phyloP scores from a whole-genome alignment of 37 sponge, comb jelly and placozoan species.

The Axinella damicornis region DNA sequence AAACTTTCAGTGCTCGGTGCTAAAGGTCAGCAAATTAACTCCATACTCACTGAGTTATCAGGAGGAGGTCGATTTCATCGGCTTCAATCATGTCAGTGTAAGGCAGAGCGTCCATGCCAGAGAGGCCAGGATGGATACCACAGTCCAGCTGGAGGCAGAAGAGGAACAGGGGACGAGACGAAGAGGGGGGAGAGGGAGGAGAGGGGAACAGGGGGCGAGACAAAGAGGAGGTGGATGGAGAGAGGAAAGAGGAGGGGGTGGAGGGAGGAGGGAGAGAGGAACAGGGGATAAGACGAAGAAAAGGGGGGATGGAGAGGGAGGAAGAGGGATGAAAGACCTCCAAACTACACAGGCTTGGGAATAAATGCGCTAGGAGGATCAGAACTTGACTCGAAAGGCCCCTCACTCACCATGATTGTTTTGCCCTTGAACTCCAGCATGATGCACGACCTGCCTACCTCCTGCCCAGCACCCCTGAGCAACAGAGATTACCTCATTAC shows the following conservation, averaged over 20 bases:
- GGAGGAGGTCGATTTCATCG: slow-evolving; percentile 91
- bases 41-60: slow-evolving; percentile 85
- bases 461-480: slow-evolving; percentile 99
- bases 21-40: no score
- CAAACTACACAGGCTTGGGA: no score
- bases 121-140: slow-evolving; percentile 97
- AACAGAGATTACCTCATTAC: no score
- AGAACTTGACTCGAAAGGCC: no score
- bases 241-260: neutral
- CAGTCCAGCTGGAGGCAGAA: slow-evolving; percentile 80
- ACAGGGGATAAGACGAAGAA: neutral
- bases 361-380: no score
- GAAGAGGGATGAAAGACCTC: no score
- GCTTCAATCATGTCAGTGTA: slow-evolving; percentile 98
- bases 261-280: neutral
- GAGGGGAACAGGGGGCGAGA: neutral
- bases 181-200: neutral
- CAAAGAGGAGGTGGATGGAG: no score
- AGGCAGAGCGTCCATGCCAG: slow-evolving; percentile 96
- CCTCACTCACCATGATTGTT: slow-evolving; percentile 88
- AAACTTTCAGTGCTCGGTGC: no score
- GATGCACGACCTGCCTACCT: slow-evolving; percentile 97
- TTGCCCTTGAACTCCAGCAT: slow-evolving; percentile 97
- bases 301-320: neutral
- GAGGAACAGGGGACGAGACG: neutral